Percentiles rank a stretch among this genome's conserved stretches.
phyloP scores from a whole-genome alignment of 2,113 vertebrate genomes.

The Peromyscus maniculatus region DNA sequence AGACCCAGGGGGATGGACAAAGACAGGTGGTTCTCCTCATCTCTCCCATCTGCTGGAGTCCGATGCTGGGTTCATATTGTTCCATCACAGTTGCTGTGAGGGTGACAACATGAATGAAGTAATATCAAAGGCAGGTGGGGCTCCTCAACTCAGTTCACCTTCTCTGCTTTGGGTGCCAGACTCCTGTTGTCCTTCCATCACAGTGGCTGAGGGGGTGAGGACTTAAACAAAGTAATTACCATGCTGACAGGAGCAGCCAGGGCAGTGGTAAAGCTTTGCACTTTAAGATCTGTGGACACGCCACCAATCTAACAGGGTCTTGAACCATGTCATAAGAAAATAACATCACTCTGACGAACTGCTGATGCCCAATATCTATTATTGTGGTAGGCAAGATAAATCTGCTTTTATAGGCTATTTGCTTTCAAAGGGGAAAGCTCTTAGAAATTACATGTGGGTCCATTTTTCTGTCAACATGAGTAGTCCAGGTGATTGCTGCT shows the following conservation, averaged over 20 bases:
- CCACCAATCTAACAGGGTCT: background rate
- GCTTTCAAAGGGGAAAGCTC: background rate
- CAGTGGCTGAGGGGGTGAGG: background rate
- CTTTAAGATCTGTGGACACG: background rate
- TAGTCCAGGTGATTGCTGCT: background rate
- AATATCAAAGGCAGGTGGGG: background rate
- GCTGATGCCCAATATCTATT: background rate
- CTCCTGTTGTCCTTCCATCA: background rate
- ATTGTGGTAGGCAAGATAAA: background rate
- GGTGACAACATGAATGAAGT: background rate
- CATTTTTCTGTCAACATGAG: constrained; percentile 34
- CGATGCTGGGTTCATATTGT: background rate
- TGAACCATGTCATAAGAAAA: background rate
- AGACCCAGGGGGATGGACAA: background rate
- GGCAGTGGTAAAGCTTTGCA: background rate
- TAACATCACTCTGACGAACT: background rate
- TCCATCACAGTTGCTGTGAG: background rate
- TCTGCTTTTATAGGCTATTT: constrained; percentile 51
- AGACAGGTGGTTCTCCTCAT: background rate
- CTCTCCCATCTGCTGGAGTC: too few species aligned
- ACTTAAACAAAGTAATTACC: background rate
- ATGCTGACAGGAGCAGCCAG: background rate
- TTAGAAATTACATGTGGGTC: constrained; percentile 47
- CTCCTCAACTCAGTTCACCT: too few species aligned
- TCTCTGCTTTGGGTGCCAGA: background rate